Conservation (phyloP, 2,113 vertebrate species). For the Ariopsis seemanni region DNA sequence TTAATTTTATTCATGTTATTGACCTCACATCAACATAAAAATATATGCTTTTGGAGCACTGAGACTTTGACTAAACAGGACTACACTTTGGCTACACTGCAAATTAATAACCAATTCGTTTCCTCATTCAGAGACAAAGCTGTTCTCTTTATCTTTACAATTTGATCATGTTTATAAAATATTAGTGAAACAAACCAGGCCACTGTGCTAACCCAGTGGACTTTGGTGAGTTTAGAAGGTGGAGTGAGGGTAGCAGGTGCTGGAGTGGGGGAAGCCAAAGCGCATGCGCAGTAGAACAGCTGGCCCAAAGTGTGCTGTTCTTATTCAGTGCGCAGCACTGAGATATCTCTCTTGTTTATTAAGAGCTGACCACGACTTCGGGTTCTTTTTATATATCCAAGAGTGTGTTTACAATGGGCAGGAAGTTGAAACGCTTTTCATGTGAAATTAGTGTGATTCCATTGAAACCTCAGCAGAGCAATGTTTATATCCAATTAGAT, state of each 20-base stretch:
- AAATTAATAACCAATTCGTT: neutral
- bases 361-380: neutral
- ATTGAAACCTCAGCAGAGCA: neutral
- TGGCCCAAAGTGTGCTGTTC: constrained; percentile 67
- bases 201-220: neutral
- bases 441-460: constrained; percentile 55
- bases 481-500: neutral
- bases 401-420: constrained; percentile 56
- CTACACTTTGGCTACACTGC: neutral
- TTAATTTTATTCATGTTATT: constrained; percentile 6
- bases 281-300: constrained; percentile 67
- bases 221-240: constrained; percentile 49
- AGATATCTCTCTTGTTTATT: constrained; percentile 26
- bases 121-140: too few relatives aligned
- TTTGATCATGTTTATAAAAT: neutral
- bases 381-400: constrained; percentile 58
- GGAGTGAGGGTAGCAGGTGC: constrained; percentile 57
- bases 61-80: neutral
- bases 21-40: neutral
- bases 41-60: neutral
- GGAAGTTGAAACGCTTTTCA: constrained; percentile 50
- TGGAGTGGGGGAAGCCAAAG: constrained; percentile 61
- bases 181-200: neutral
- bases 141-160: neutral
- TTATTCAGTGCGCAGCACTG: constrained; percentile 69